A percentile compares a stretch with the other conserved stretches of the same genome.
Conservation (phyloP, 2,888 invertebrate species). For the Apocheima hispidaria region DNA sequence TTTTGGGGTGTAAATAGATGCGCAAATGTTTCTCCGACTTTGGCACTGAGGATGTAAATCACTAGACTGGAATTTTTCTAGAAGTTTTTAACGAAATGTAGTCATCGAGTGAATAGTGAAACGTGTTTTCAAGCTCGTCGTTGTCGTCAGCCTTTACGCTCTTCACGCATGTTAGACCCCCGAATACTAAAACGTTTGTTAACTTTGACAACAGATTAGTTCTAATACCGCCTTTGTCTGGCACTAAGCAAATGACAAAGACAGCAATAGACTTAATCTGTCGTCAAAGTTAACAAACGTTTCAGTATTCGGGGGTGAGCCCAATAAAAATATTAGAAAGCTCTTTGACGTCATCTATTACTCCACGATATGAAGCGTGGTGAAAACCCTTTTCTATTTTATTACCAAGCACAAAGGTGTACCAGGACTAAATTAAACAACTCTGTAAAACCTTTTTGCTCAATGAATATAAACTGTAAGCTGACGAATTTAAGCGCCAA, state of each 20-base stretch:
- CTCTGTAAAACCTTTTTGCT: slow-evolving; percentile 47
- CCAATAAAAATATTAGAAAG: slow-evolving; percentile 51
- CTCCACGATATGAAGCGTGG: slow-evolving; percentile 55
- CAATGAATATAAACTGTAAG: slow-evolving; percentile 54
- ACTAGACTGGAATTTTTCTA: neutral
- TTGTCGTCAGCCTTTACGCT: slow-evolving; percentile 7
- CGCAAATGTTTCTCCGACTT: slow-evolving; percentile 5
- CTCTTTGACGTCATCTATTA: slow-evolving; percentile 58
- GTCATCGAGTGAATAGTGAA: neutral
- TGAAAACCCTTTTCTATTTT: slow-evolving; percentile 61
- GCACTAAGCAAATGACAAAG: too few species aligned
- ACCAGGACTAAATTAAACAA: slow-evolving; percentile 68
- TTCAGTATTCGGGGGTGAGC: too few species aligned
- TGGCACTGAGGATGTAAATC: neutral
- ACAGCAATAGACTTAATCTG: too few species aligned
- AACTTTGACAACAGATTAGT: too few species aligned
- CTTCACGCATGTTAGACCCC: slow-evolving; percentile 9
- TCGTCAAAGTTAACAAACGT: too few species aligned
- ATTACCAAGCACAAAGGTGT: slow-evolving; percentile 67
- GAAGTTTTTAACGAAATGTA: neutral
- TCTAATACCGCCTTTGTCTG: too few species aligned
- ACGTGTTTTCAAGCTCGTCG: neutral
- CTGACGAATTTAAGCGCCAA: slow-evolving; percentile 48
- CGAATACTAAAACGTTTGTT: too few species aligned
- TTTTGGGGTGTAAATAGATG: slow-evolving; percentile 41